Percentiles rank a stretch among this genome's conserved stretches.
These are phyloP conservation scores for Perizoma flavofasciatum DNA, from an alignment of 2,888 invertebrate genomes.

Conservation along the genomic window DNA sequence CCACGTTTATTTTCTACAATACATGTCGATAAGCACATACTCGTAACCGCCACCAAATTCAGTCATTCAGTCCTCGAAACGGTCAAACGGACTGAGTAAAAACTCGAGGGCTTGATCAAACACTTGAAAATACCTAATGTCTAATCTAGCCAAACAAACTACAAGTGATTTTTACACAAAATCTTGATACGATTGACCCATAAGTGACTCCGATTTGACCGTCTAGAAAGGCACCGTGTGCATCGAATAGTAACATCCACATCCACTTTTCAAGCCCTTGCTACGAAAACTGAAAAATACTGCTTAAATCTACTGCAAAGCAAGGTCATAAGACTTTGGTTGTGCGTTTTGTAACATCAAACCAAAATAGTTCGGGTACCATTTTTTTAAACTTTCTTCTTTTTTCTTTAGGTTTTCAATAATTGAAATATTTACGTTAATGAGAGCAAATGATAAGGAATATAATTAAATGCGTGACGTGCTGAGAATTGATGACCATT, in stretches of 20 bases:
- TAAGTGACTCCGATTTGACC: not conserved
- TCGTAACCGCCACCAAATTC: not conserved
- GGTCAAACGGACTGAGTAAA: not conserved
- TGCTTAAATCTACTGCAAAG: not conserved
- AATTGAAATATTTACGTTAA: no score
- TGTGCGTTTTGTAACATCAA: constrained; percentile 10
- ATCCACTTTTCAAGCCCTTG: not conserved
- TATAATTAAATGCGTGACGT: no score
- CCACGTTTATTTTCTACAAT: not conserved
- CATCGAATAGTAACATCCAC: not conserved
- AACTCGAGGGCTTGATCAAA: not conserved
- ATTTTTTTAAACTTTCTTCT: no score
- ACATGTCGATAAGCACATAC: not conserved
- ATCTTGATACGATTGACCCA: no score
- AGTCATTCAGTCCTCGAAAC: not conserved
- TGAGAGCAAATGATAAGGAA: no score
- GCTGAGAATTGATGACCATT: no score
- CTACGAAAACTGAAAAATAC: not conserved
- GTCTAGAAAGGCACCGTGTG: not conserved
- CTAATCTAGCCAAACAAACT: no score
- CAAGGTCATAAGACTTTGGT: not conserved
- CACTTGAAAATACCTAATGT: not conserved
- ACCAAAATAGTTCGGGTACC: no score
- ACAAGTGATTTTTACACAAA: no score
- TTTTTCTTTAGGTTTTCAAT: no score